phyloP scores from a whole-genome alignment of 2,888 invertebrate genomes.

The Macrosiphum euphorbiae region DNA sequence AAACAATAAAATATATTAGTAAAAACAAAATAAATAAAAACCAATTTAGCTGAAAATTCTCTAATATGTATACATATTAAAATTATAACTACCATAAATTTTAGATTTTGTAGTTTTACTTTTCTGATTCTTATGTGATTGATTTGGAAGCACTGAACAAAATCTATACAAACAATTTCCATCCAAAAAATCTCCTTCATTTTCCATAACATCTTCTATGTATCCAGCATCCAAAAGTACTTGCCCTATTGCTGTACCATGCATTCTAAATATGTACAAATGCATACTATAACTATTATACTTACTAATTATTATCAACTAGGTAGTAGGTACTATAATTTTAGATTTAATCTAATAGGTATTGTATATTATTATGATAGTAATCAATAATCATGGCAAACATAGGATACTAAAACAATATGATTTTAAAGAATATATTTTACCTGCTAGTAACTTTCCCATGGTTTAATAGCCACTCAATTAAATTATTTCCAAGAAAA shows the following conservation, averaged over 20 bases:
- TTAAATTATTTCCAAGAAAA: slow-evolving; percentile 83
- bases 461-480: slow-evolving; percentile 87
- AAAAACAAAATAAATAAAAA: not conserved
- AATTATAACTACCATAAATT: slow-evolving; percentile 39
- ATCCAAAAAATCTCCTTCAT: slow-evolving; percentile 67
- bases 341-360: not conserved
- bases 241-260: slow-evolving; percentile 84
- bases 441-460: slow-evolving; percentile 83
- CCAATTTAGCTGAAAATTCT: not conserved
- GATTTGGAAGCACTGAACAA: slow-evolving; percentile 59
- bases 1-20: slow-evolving; percentile 1
- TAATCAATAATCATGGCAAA: not conserved
- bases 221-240: slow-evolving; percentile 82
- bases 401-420: not conserved
- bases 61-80: not conserved
- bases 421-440: not conserved
- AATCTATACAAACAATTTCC: slow-evolving; percentile 67
- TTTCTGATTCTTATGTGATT: slow-evolving; percentile 29
- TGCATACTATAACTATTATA: not conserved
- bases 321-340: not conserved
- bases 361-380: not conserved
- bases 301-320: not conserved
- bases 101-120: slow-evolving; percentile 24
- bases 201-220: slow-evolving; percentile 73
- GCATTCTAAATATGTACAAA: slow-evolving; percentile 73